Evolutionary conservation across 2,888 invertebrate genomes (phyloP).

Genomic region (Pyrrhosoma nymphula): DNA sequence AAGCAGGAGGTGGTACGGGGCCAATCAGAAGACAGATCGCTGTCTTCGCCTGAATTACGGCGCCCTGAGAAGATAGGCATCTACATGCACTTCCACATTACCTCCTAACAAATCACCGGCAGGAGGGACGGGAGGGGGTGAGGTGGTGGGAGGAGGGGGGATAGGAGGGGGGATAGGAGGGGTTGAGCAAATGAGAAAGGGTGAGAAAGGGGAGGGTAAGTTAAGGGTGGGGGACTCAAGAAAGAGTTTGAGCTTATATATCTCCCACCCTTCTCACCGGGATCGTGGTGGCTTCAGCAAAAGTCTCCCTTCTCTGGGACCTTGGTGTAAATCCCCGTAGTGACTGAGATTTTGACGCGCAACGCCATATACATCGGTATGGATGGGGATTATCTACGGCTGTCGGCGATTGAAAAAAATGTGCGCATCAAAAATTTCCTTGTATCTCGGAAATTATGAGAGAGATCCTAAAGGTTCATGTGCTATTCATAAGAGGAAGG

Average conservation of each 20-base stretch:
- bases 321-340: no score
- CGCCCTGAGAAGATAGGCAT: conserved; percentile 54
- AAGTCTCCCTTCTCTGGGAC: no score
- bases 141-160: not conserved
- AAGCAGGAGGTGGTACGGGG: conserved; percentile 44
- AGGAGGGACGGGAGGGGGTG: not conserved
- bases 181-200: not conserved
- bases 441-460: no score
- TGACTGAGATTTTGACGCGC: no score
- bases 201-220: not conserved
- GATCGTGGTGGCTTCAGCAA: no score
- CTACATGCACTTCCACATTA: conserved; percentile 67
- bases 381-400: no score
- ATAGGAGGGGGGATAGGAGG: not conserved
- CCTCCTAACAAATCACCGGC: conserved; percentile 65
- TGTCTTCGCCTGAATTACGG: conserved; percentile 66
- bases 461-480: no score
- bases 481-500: no score
- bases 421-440: no score
- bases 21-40: conserved; percentile 67
- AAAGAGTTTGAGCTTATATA: not conserved
- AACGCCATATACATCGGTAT: no score
- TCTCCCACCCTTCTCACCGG: no score
- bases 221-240: not conserved
- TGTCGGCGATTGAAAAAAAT: no score